Conservation (phyloP, 1,140 invertebrate species). For the Ptiloglossa arizonensis region DNA sequence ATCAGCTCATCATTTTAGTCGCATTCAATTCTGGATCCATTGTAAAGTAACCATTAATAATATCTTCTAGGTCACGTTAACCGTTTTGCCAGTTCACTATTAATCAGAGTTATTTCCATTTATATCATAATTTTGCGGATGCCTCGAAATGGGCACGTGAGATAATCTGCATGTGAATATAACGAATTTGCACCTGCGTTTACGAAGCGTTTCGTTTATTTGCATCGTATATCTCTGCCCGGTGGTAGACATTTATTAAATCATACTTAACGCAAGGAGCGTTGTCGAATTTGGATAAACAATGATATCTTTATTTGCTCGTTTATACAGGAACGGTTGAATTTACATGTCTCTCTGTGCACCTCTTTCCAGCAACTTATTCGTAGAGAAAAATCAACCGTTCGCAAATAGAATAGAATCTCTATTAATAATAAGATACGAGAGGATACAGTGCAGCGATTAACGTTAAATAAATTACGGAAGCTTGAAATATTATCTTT, state of each 20-base stretch:
- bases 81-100: slow-evolving; percentile 38
- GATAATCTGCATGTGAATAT: slow-evolving; percentile 56
- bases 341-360: neutral
- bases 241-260: slow-evolving; percentile 30
- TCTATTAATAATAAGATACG: too few species aligned
- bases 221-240: neutral
- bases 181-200: slow-evolving; percentile 56
- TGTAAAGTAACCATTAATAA: slow-evolving; percentile 57
- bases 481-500: too few species aligned
- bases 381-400: too few species aligned
- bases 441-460: too few species aligned
- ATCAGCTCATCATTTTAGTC: slow-evolving; percentile 44
- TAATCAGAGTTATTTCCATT: slow-evolving; percentile 59
- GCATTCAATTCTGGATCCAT: slow-evolving; percentile 43
- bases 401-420: too few species aligned
- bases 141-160: slow-evolving; percentile 20
- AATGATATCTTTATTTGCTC: neutral
- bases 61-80: slow-evolving; percentile 52
- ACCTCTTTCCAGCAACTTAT: too few species aligned
- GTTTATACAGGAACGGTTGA: neutral
- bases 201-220: slow-evolving; percentile 49
- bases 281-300: neutral
- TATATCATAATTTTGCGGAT: slow-evolving; percentile 54
- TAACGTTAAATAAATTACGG: too few species aligned
- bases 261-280: slow-evolving; percentile 5